These are phyloP conservation scores for Platypus cylindrus DNA, from an alignment of 2,888 invertebrate genomes.

Conservation along the genomic window DNA sequence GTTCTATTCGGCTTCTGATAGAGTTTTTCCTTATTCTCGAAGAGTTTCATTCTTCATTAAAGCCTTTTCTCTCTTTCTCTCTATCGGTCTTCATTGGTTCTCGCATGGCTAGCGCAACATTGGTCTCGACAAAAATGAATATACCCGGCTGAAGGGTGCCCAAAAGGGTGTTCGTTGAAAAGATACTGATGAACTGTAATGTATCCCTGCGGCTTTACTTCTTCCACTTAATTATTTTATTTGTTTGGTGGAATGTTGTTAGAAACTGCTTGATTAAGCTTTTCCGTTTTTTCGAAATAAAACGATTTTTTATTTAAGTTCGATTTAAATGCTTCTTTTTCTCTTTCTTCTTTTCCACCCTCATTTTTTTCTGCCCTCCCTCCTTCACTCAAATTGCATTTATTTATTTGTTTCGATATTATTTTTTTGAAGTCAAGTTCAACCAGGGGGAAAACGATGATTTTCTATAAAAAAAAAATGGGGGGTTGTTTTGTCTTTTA, in stretches of 20 bases:
- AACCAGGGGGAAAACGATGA: no score
- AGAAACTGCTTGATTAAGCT: constrained; percentile 12
- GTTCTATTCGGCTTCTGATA: constrained; percentile 9
- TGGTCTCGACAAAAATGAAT: constrained; percentile 15
- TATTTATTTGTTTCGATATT: no score
- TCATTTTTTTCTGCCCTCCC: no score
- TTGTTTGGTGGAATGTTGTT: constrained; percentile 12
- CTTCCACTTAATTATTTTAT: constrained; percentile 16
- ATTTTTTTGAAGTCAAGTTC: no score
- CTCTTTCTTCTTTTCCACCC: no score
- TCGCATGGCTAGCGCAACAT: no score
- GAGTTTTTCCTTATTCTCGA: constrained; percentile 14
- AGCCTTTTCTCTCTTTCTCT: constrained; percentile 6
- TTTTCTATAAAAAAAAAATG: no score
- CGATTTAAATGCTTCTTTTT: constrained; percentile 1
- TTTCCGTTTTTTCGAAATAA: constrained; percentile 8
- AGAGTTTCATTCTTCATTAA: constrained; percentile 14
- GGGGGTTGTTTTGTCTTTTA: no score
- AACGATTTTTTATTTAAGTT: constrained; percentile 6
- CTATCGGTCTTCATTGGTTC: constrained; percentile 7
- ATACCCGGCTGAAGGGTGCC: constrained; percentile 12
- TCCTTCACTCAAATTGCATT: no score
- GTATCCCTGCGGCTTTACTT: constrained; percentile 14
- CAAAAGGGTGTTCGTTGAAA: constrained; percentile 13
- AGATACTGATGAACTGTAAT: constrained; percentile 16